These are phyloP conservation scores for Characodon lateralis DNA, from an alignment of 2,797 vertebrate species.

Conservation along the genomic window DNA sequence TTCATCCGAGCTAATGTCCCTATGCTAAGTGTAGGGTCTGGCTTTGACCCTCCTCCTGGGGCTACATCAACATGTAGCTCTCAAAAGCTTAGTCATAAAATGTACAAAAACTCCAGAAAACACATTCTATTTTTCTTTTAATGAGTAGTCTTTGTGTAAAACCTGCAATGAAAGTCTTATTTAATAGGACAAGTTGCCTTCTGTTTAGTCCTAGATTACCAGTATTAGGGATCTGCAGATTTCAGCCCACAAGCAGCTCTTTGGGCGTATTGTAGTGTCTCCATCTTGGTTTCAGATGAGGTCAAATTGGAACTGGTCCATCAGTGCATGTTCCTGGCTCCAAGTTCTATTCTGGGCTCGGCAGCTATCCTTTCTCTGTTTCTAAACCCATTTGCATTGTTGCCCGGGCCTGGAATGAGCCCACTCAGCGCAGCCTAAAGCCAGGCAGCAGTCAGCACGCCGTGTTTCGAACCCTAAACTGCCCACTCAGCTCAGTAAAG, in stretches of 20 bases:
- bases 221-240: neutral
- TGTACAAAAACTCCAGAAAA: neutral
- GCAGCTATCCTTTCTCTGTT: constrained; percentile 69
- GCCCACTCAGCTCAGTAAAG: constrained; percentile 77
- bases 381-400: constrained; percentile 82
- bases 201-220: neutral
- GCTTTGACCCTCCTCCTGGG: no score
- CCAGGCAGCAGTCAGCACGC: constrained; percentile 72
- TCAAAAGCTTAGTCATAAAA: neutral
- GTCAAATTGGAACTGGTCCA: constrained; percentile 21
- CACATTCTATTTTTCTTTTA: neutral
- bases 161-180: neutral
- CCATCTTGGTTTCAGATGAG: constrained; percentile 28
- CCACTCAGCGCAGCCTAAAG: constrained; percentile 82
- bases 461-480: constrained; percentile 73
- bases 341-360: constrained; percentile 63
- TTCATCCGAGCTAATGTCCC: neutral
- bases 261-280: neutral
- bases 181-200: neutral
- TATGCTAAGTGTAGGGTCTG: no score
- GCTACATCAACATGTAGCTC: no score
- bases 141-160: neutral
- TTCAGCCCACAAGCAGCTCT: neutral
- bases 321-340: constrained; percentile 39
- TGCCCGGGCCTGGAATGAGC: constrained; percentile 81